Percentiles rank a stretch among this genome's conserved stretches.
Conservation (phyloP, 1,140 invertebrate genomes). For the Aphelenchoides besseyi region DNA sequence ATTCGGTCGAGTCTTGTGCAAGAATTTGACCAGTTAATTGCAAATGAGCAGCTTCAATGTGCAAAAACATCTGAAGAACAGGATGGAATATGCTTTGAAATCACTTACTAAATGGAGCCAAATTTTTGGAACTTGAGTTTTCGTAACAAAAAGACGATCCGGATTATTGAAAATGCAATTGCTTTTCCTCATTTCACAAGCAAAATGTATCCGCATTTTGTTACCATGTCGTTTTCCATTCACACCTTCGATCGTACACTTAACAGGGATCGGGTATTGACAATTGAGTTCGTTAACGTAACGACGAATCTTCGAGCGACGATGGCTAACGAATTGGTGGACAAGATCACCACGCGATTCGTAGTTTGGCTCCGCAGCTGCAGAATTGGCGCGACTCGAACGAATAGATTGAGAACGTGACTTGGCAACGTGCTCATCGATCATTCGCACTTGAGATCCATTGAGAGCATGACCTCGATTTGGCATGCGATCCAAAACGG, state of each 20-base stretch:
- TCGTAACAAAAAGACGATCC: slow-evolving; percentile 75
- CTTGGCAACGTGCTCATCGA: slow-evolving; percentile 15
- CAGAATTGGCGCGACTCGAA: slow-evolving; percentile 34
- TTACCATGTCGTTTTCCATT: slow-evolving; percentile 24
- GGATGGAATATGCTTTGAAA: no score
- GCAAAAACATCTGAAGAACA: slow-evolving; percentile 90
- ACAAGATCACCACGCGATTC: slow-evolving; percentile 50
- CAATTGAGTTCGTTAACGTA: slow-evolving; percentile 44
- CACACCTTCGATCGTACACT: slow-evolving; percentile 57
- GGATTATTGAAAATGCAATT: slow-evolving; percentile 80
- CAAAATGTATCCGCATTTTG: slow-evolving; percentile 70
- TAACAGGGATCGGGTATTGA: slow-evolving; percentile 54
- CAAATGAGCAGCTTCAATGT: slow-evolving; percentile 72
- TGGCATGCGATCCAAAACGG: slow-evolving; percentile 4
- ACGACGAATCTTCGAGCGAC: slow-evolving; percentile 46
- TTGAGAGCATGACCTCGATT: slow-evolving; percentile 20
- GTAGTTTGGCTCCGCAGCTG: neutral
- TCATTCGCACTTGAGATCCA: slow-evolving; percentile 23
- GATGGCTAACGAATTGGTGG: slow-evolving; percentile 54
- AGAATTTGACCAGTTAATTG: slow-evolving; percentile 27
- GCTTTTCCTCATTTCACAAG: slow-evolving; percentile 70
- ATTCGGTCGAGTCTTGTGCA: slow-evolving; percentile 62
- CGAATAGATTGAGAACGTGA: slow-evolving; percentile 17
- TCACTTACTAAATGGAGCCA: slow-evolving; percentile 96
- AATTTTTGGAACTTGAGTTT: slow-evolving; percentile 78